These are phyloP conservation scores for Watsonalla cultraria DNA, from an alignment of 2,888 invertebrate genomes.

Conservation along the genomic window DNA sequence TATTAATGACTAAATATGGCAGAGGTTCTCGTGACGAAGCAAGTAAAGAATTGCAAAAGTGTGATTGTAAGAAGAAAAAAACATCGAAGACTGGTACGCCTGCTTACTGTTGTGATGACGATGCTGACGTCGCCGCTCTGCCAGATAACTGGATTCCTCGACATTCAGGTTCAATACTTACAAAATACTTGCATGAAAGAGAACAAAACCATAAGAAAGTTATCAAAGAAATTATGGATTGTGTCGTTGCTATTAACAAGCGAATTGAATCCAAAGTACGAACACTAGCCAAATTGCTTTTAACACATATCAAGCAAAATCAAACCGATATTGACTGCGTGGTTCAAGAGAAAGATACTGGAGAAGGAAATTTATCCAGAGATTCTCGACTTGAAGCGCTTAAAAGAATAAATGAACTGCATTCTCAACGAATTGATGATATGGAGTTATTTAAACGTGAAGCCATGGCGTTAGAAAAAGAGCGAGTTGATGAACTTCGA, in stretches of 20 bases:
- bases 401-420: slow-evolving; percentile 29
- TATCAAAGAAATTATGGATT: slow-evolving; percentile 28
- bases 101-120: slow-evolving; percentile 46
- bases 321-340: slow-evolving; percentile 42
- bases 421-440: slow-evolving; percentile 31
- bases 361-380: slow-evolving; percentile 13
- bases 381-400: slow-evolving; percentile 31
- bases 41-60: background rate
- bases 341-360: slow-evolving; percentile 23
- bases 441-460: slow-evolving; percentile 43
- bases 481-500: slow-evolving; percentile 49
- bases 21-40: background rate
- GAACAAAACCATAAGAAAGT: slow-evolving; percentile 37
- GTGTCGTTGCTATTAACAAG: slow-evolving; percentile 36
- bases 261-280: slow-evolving; percentile 44
- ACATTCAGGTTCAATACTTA: slow-evolving; percentile 45
- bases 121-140: slow-evolving; percentile 48
- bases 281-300: slow-evolving; percentile 39
- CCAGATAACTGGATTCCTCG: slow-evolving; percentile 52
- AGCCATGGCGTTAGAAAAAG: slow-evolving; percentile 43
- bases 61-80: slow-evolving; percentile 7
- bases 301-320: slow-evolving; percentile 42
- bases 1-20: background rate
- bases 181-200: slow-evolving; percentile 47
- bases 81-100: slow-evolving; percentile 22